Base-by-base conservation (phyloP, 2,888 invertebrate species). In the Apomyelois bistriatella region DNA sequence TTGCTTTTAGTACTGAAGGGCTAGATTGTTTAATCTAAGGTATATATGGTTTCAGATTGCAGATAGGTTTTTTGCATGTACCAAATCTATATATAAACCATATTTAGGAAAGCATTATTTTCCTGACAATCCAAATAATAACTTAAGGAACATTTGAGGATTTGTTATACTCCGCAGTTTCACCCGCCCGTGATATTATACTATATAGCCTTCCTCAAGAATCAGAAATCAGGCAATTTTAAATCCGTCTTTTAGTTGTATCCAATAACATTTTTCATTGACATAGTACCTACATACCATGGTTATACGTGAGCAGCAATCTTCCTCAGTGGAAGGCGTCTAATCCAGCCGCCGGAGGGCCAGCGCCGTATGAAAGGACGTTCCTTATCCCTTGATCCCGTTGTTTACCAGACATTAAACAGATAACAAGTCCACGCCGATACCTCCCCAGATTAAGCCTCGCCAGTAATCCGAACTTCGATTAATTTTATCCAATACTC, bases 331-430 rank as follows among this genome's bases (percentile, higher is more conserved):
- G 72, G 76, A 77, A 77, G 73, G 74, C 76, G 65, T 69, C 76
- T 90, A 89, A 89, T 88, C 90, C 86, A 70, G 65, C 66, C 72
- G 83, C 88, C 87, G 65, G 79, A 85, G 88, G 89, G 87, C 86
- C 84, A 86, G 82, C 68, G 63, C 76, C 73, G 79, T 82, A 85
- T 85, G 82, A 82, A 85, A 88, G 88, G 89, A 88, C 85, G 82
- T 77, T 82, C 83, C 87, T 88, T 88, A 90, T 90, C 90, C 89
- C 85, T 89, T 90, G 88, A 90, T 89, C 90, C 90, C 77, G 88
- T 90, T 91, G 90, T 90, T 90, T 90, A 91, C 90, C 91, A 91
- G 90, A 90, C 91, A 90, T 91, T 91, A 90, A 91, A 84, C 91
- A 90, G 91, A 91, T 91, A 90, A 88, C 89, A 86, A 89, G 84